phyloP scores from a whole-genome alignment of 1,140 invertebrate genomes.

The Kradibia gibbosae region DNA sequence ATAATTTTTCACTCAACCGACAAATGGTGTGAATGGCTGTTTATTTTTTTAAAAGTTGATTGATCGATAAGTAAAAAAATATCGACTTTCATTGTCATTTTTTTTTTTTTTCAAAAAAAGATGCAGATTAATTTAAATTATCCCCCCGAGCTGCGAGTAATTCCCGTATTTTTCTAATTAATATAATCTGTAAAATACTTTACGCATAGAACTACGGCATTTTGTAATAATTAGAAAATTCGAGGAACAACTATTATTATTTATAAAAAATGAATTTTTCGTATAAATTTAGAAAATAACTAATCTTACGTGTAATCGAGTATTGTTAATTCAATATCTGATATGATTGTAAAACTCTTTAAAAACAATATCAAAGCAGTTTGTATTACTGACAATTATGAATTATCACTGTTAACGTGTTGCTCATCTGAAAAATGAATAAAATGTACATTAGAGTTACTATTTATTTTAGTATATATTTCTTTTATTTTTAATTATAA shows the following conservation, averaged over 20 bases:
- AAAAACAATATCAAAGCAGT: background rate
- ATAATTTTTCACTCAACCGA: no score
- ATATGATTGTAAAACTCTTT: background rate
- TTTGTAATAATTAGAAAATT: no score
- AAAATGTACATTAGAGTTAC: conserved; percentile 13
- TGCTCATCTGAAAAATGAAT: conserved; percentile 36
- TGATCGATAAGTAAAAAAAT: no score
- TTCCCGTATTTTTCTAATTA: background rate
- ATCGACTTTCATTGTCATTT: no score
- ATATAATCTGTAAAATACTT: no score
- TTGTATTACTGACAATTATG: conserved; percentile 18
- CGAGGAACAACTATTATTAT: no score
- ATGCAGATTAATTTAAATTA: background rate
- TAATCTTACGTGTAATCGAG: background rate
- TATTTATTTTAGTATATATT: conserved; percentile 2
- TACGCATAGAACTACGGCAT: no score
- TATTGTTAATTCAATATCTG: background rate
- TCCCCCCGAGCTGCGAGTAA: background rate
- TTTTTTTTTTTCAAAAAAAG: background rate
- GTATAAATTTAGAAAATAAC: no score
- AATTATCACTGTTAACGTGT: conserved; percentile 1
- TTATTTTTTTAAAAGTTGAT: no score
- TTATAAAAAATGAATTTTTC: no score
- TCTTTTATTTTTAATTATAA: conserved; percentile 5
- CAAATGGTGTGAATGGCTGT: no score